Evolutionary conservation across 2,888 invertebrate species (phyloP), one percentile per base, ranked within the genome.

Genomic region (Heliothis peltigera): DNA sequence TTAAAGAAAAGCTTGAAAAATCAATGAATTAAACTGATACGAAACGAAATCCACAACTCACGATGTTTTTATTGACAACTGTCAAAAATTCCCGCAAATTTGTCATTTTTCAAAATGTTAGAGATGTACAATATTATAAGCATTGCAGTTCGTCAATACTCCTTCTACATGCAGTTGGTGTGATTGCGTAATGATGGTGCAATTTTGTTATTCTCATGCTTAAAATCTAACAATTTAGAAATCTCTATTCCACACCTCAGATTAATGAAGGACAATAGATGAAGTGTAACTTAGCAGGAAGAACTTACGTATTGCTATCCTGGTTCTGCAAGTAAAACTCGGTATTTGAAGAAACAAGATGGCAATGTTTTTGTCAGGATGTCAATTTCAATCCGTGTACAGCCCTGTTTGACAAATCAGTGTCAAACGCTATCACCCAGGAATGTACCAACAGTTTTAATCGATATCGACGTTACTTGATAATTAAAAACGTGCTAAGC

Each of bases 51-150:
- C 83, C 81, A 80, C 83, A 79, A 84, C 75, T 86, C 89, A 87
- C 86, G 87, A 88, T 92, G 92, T 94, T 92, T 90, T 92, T 92
- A 92, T 92, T 93, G 92, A 92, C 91, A 93, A 92, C 88, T 92
- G 92, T 92, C 92, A 93, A 90, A 92, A 88, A 88, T 89, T 92
- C 92, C 92, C 93, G 92, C 92, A 92, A 90, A 86, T 89, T 89
- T 92, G 91, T 91, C 91, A 89, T 82, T 76, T 85, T 83, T 73
- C 56, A 70, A 77, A 76, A 64, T 61, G 52, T 10, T 54, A 17
- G 0, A 17, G 7, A 6, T 49, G 47, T 42, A 42, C 49, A 44
- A 8, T 12, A 55, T 58, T 49, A 46, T 48, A 17, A 70, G 75
- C 73, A 77, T 75, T 64, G 49, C 25, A 48, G 32, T 21, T 25